These are phyloP conservation scores for Ailuropoda melanoleuca DNA, from an alignment of 2,113 vertebrate genomes.

Conservation along the genomic window DNA sequence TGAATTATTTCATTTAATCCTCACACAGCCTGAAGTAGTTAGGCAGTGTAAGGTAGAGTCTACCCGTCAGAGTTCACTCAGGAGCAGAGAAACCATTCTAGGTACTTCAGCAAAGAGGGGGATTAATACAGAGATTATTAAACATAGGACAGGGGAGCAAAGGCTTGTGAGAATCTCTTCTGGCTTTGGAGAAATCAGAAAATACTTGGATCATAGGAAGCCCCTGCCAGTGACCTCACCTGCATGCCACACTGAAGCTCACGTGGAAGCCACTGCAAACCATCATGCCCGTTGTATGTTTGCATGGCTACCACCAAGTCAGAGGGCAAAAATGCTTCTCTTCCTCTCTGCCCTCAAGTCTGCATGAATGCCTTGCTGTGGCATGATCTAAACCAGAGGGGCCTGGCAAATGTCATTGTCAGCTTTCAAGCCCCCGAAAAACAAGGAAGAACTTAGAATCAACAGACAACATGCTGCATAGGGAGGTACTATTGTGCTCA, in stretches of 20 bases:
- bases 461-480: background rate
- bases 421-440: background rate
- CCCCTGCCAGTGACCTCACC: background rate
- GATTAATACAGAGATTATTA: background rate
- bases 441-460: background rate
- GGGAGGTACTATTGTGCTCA: background rate
- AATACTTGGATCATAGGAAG: background rate
- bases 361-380: background rate
- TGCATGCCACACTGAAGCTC: background rate
- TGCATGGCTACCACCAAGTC: background rate
- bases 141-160: background rate
- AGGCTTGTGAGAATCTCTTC: background rate
- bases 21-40: background rate
- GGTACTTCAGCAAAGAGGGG: background rate
- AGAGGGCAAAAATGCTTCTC: background rate
- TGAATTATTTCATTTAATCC: background rate
- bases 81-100: background rate
- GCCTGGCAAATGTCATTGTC: background rate
- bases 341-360: background rate
- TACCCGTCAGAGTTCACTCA: background rate
- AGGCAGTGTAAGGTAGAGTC: background rate
- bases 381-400: background rate
- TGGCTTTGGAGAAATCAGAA: background rate
- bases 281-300: accelerated
- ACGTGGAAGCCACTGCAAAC: background rate